Evolutionary conservation across 2,113 vertebrate species (phyloP), one percentile per base, ranked within the genome.

Genomic region (Solenodon paradoxus): DNA sequence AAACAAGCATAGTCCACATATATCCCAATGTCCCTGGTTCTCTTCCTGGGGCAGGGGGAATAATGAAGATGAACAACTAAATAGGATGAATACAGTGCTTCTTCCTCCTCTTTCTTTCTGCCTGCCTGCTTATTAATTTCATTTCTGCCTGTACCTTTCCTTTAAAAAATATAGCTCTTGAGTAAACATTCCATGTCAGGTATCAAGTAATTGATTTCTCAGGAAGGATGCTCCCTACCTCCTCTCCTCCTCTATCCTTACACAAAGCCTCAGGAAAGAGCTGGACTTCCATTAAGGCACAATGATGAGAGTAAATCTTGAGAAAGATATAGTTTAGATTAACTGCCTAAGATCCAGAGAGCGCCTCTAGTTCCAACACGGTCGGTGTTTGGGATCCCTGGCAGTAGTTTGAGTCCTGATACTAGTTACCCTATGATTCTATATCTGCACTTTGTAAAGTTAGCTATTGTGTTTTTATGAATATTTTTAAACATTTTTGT

Each of bases 401-500:
- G 24, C 9, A 42, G 38, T 42, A 3, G 13, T 66, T 53, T 35
- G n/a, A 59, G 30, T 32, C 12, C 32, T 90, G 26, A 7, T 88
- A 55, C 22, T 30, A 80, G 8, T 59, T 35, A 57, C 51, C 11
- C 59, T 75, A 1, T 79, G 13, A 79, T 19, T 17, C 38, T 38
- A 74, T 92, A 85, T 86, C 38, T 63, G 51, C 1, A 57, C 28
- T 88, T 66, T 15, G 1, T 74, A 84, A 69, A 40, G 7, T 55
- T 30, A 84, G 20, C 15, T 63, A 20, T 64, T 77, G n/a, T 72
- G 87, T 42, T 51, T 30, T n/a, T 47, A n/a, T 45, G 30, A 19
- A 10, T 80, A 49, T 86, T 93, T 92, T 75, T 51, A 47, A 49
- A 71, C 45, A 45, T 74, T 7, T 55, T 55, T 87, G 12, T 53